A percentile compares a stretch with the other conserved stretches of the same genome.
Evolutionary conservation across 2,888 invertebrate species (phyloP).

Genomic region (Aethes cnicana): DNA sequence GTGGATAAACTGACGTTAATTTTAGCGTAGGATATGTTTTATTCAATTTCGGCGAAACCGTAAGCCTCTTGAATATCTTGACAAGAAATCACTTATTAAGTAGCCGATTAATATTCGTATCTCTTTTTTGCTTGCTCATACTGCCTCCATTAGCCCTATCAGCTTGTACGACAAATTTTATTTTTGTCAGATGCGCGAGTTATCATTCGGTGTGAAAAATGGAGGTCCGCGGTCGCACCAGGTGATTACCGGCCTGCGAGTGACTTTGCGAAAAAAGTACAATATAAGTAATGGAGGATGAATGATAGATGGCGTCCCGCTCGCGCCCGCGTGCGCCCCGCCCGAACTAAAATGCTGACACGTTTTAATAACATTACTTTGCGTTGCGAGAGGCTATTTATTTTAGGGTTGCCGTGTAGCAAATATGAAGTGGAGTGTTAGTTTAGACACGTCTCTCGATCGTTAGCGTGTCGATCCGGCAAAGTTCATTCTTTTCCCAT

Average conservation of each 20-base stretch:
- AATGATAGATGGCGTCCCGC: constrained; percentile 76
- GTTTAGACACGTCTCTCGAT: constrained; percentile 66
- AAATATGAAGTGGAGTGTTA: constrained; percentile 76
- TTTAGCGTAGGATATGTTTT: background rate
- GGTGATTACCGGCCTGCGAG: constrained; percentile 81
- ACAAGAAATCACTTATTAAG: constrained; percentile 19
- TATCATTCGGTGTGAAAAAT: constrained; percentile 82
- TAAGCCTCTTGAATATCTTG: constrained; percentile 1
- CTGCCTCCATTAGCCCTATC: constrained; percentile 74
- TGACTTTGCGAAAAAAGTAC: constrained; percentile 82
- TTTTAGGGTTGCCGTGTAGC: constrained; percentile 72
- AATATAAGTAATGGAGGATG: constrained; percentile 83
- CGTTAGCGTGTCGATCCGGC: constrained; percentile 68
- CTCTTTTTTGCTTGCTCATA: constrained; percentile 66
- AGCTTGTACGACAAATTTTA: constrained; percentile 81
- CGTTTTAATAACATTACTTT: constrained; percentile 81
- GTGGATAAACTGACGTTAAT: background rate
- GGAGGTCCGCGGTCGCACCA: constrained; percentile 76
- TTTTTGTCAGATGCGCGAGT: constrained; percentile 79
- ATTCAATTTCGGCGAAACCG: constrained; percentile 1
- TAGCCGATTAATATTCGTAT: constrained; percentile 46
- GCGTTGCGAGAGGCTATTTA: constrained; percentile 77
- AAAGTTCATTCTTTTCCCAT: constrained; percentile 68
- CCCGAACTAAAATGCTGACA: constrained; percentile 77
- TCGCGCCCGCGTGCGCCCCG: constrained; percentile 38